Evolutionary conservation across 2,113 vertebrate species (phyloP).

Genomic region (Reinhardtius hippoglossoides): DNA sequence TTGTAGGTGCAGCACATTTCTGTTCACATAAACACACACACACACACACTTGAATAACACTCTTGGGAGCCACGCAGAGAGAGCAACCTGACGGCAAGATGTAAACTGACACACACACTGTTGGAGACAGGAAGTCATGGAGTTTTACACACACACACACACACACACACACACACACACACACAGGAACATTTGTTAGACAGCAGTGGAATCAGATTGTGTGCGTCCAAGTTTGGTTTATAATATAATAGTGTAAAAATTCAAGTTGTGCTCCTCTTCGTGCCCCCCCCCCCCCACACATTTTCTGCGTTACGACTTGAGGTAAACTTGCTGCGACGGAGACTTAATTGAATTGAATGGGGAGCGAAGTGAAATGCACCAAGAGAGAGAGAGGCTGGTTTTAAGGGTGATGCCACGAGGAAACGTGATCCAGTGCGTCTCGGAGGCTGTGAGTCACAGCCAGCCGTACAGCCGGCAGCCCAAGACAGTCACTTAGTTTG

Average conservation of each 20-base stretch:
- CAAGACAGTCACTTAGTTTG: slow-evolving; percentile 76
- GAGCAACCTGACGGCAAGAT: slow-evolving; percentile 56
- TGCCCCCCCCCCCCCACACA: slow-evolving; percentile 14
- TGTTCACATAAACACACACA: background rate
- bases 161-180: background rate
- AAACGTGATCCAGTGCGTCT: slow-evolving; percentile 61
- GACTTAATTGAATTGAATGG: slow-evolving; percentile 69
- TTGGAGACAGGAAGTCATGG: slow-evolving; percentile 46
- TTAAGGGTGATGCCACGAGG: slow-evolving; percentile 47
- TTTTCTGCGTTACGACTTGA: slow-evolving; percentile 36
- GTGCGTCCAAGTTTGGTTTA: background rate
- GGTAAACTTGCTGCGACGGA: slow-evolving; percentile 63
- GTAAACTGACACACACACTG: slow-evolving; percentile 60
- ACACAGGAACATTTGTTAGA: slow-evolving; percentile 14
- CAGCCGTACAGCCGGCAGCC: slow-evolving; percentile 67
- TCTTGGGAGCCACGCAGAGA: slow-evolving; percentile 52
- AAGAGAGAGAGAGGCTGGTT: slow-evolving; percentile 53
- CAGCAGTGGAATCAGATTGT: slow-evolving; percentile 13
- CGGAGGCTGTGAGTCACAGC: slow-evolving; percentile 72
- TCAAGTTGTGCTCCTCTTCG: background rate
- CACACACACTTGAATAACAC: slow-evolving; percentile 6
- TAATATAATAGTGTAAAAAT: slow-evolving; percentile 6
- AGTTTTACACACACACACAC: slow-evolving; percentile 9
- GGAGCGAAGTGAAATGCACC: slow-evolving; percentile 46
- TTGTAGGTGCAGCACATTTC: too few species aligned